Percentiles rank a stretch among this genome's conserved stretches.
phyloP scores from a whole-genome alignment of 2,797 vertebrate genomes.

The Anisognathus igniventris region DNA sequence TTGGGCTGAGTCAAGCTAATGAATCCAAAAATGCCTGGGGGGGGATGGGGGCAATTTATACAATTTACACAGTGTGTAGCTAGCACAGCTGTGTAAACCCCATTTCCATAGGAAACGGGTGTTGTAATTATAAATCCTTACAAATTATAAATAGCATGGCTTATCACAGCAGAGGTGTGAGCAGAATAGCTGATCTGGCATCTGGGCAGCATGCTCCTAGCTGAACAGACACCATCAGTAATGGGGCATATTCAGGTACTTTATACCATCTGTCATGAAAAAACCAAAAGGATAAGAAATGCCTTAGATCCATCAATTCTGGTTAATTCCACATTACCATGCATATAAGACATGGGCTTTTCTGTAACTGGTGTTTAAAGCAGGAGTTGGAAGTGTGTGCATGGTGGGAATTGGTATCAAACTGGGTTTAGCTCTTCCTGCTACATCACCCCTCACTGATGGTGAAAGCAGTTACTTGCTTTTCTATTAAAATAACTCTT shows the following conservation, averaged over 20 bases:
- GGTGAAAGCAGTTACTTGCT: not conserved
- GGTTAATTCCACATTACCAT: not conserved
- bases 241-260: not conserved
- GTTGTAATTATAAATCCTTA: conserved; percentile 21
- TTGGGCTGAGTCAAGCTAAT: not conserved
- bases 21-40: not conserved
- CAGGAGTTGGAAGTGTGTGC: not conserved
- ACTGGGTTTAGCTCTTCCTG: not conserved
- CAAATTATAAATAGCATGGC: conserved; percentile 6
- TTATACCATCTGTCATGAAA: not conserved
- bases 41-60: not conserved
- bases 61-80: not conserved
- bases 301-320: not conserved
- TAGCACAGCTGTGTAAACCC: conserved; percentile 19
- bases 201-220: not conserved
- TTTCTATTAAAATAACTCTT: not conserved
- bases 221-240: not conserved
- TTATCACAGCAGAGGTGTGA: conserved; percentile 7
- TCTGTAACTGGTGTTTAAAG: not conserved
- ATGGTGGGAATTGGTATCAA: rapidly evolving
- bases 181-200: conserved; percentile 14
- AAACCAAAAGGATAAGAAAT: not conserved
- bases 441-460: rapidly evolving
- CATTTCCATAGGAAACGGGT: not conserved
- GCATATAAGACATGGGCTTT: rapidly evolving